These are phyloP conservation scores for Drosophila mulleri DNA, from an alignment of 2,888 invertebrate species.

Conservation along the genomic window DNA sequence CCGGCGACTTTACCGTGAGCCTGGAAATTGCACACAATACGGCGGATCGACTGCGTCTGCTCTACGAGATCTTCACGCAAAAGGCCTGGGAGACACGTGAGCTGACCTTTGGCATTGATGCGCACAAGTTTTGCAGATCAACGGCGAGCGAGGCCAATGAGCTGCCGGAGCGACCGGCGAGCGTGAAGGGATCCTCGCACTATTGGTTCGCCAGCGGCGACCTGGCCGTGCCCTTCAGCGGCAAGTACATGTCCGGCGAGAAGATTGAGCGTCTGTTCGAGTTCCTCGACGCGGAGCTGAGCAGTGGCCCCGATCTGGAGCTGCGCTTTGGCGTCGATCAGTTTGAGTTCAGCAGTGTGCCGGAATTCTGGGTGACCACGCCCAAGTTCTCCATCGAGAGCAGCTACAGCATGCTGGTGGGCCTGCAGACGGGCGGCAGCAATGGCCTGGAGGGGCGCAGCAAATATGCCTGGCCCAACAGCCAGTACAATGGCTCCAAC, in stretches of 20 bases:
- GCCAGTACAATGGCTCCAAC: constrained; percentile 49
- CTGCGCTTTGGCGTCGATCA: constrained; percentile 82
- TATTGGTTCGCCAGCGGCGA: constrained; percentile 83
- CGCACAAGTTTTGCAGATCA: constrained; percentile 68
- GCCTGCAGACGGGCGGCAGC: constrained; percentile 75
- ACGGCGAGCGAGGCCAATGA: not conserved
- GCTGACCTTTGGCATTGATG: constrained; percentile 82
- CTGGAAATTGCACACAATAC: constrained; percentile 70
- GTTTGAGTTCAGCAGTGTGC: constrained; percentile 78
- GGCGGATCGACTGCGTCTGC: constrained; percentile 65
- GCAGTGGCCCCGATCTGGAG: constrained; percentile 33
- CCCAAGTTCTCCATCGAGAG: constrained; percentile 80
- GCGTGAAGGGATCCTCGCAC: constrained; percentile 73
- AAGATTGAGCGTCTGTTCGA: constrained; percentile 77
- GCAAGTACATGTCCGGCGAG: constrained; percentile 67
- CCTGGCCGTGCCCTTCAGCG: constrained; percentile 80
- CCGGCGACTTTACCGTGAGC: constrained; percentile 74
- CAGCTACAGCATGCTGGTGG: constrained; percentile 82
- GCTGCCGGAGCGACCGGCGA: constrained; percentile 56
- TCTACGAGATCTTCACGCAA: constrained; percentile 82
- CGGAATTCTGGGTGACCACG: constrained; percentile 67
- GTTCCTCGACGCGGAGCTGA: constrained; percentile 65
- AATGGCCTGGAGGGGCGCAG: constrained; percentile 76
- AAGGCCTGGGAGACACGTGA: constrained; percentile 73
- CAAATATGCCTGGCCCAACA: constrained; percentile 79